phyloP scores from a whole-genome alignment of 2,888 invertebrate genomes.

The Cosmia pyralina region DNA sequence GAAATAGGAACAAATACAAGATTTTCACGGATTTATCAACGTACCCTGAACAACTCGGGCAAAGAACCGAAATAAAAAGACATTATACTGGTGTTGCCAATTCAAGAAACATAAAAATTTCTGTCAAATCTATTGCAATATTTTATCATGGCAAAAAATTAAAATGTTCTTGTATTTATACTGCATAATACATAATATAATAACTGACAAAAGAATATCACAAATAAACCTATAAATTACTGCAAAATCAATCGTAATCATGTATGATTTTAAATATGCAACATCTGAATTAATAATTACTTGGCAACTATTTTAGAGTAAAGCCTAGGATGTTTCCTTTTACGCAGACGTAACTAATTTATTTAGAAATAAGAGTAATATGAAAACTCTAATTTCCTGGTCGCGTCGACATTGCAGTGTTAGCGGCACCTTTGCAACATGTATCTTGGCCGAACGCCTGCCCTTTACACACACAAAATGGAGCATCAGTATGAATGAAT shows the following conservation, averaged over 20 bases:
- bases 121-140: constrained; percentile 30
- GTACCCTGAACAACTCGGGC: constrained; percentile 89
- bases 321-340: constrained; percentile 19
- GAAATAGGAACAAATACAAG: constrained; percentile 70
- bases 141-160: background rate
- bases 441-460: background rate
- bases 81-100: constrained; percentile 76
- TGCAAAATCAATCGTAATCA: background rate
- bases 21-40: constrained; percentile 86
- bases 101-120: constrained; percentile 25
- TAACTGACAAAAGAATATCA: background rate
- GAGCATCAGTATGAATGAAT: background rate
- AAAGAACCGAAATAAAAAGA: constrained; percentile 89
- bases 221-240: background rate
- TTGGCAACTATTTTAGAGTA: constrained; percentile 37
- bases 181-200: background rate
- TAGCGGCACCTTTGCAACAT: background rate
- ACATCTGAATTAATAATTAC: constrained; percentile 27
- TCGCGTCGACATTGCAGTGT: background rate
- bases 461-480: background rate
- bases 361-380: no score
- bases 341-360: constrained; percentile 12
- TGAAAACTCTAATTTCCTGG: no score
- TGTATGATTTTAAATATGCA: background rate
- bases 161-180: background rate